A percentile compares a stretch with the other conserved stretches of the same genome.
phyloP scores from a whole-genome alignment of 1,140 invertebrate species.

The Conus ventricosus region DNA sequence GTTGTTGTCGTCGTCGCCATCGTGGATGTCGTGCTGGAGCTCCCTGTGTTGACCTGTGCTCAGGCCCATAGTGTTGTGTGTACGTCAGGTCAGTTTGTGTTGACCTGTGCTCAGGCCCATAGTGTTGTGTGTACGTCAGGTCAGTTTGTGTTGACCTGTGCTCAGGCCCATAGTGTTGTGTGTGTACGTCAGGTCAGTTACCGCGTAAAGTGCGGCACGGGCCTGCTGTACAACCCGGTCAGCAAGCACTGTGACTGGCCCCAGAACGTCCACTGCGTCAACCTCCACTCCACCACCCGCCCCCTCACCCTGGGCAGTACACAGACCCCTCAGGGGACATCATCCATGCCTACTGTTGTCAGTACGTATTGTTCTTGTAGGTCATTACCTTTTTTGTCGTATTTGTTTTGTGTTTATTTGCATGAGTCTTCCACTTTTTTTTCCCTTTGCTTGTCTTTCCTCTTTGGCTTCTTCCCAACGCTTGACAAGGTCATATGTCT shows the following conservation, averaged over 20 bases:
- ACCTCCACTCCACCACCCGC: background rate
- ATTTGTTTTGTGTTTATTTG: too few relatives aligned
- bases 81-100: background rate
- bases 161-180: too few relatives aligned
- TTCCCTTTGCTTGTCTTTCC: too few relatives aligned
- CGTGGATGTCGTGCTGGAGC: too few relatives aligned
- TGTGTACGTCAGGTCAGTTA: slow-evolving; percentile 21
- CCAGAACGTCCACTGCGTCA: slow-evolving; percentile 10
- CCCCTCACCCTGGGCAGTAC: background rate
- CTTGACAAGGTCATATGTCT: too few relatives aligned
- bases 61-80: background rate
- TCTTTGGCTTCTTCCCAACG: too few relatives aligned
- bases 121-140: background rate
- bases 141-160: background rate
- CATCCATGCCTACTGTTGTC: background rate
- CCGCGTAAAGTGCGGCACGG: slow-evolving; percentile 7
- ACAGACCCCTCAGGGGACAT: background rate
- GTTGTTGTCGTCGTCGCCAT: too few relatives aligned
- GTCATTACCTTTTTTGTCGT: too few relatives aligned
- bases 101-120: background rate
- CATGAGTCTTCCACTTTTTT: too few relatives aligned
- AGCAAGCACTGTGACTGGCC: slow-evolving; percentile 28
- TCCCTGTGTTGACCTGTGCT: background rate
- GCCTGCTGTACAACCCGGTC: slow-evolving; percentile 17
- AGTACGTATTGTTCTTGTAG: background rate